phyloP scores from a whole-genome alignment of 2,113 vertebrate species.

The Equus quagga region DNA sequence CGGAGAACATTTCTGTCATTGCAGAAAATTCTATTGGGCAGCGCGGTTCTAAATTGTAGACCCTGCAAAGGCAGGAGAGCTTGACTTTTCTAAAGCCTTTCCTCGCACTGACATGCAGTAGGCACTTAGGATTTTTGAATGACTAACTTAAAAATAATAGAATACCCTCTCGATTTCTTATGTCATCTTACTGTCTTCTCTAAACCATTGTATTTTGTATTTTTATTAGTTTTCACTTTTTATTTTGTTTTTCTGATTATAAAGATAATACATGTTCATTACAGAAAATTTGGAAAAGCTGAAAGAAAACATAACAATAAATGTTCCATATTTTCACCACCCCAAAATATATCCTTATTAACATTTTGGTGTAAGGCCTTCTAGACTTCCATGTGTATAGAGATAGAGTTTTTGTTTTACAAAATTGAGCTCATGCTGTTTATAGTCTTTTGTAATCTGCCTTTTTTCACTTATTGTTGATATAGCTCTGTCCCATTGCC shows the following conservation, averaged over 20 bases:
- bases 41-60: not conserved
- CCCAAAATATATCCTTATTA: not conserved
- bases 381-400: not conserved
- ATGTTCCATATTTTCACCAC: not conserved
- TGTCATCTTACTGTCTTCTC: not conserved
- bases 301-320: slow-evolving; percentile 20
- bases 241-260: not conserved
- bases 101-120: not conserved
- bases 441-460: not conserved
- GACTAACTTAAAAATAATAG: not conserved
- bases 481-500: not conserved
- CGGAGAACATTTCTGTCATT: too few relatives aligned
- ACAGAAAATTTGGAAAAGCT: not conserved
- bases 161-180: not conserved
- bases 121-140: not conserved
- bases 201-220: not conserved
- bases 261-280: not conserved
- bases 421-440: not conserved
- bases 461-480: not conserved
- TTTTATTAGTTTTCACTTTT: slow-evolving; percentile 18
- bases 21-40: not conserved
- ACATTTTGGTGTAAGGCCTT: not conserved
- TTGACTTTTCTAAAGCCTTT: not conserved
- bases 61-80: not conserved
- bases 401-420: not conserved